Evolutionary conservation across 2,797 vertebrate species (phyloP), one percentile per base, ranked within the genome.

Genomic region (Myripristis murdjan): DNA sequence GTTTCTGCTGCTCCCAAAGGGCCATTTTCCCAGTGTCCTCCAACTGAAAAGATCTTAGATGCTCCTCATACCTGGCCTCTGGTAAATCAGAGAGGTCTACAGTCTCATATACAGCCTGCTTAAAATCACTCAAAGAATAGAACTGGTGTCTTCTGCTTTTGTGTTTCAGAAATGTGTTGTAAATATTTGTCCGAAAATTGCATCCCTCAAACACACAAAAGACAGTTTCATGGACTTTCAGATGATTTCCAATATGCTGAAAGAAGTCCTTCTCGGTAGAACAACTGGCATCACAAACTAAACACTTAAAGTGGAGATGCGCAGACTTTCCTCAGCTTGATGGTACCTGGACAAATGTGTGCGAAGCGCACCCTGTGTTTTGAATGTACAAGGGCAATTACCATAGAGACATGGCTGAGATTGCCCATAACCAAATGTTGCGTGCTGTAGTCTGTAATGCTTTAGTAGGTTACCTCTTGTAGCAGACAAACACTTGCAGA

Each of bases 141-240:
- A 71, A 44, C 61, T 56, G 65, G 43, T 84, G 77, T 73, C 22
- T 84, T 81, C 74, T 83, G 9, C 81, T 75, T 81, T 84, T 84
- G 63, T 87, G 82, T 49, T 75, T 80, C 5, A 74, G 24, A 75
- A 79, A 88, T 66, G 82, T 83, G 59, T 80, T 75, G 33, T 86
- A 82, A 49, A 84, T 75, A 74, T 83, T 86, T 75, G 86, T 87
- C 15, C 3, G 5, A 72, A 85, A 86, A 16, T 11, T 20, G 22
- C 79, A 83, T 20, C 63, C 73, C 51, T 79, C 62, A 84, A 86
- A 84, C 26, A 79, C 76, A 74, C 82, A 87, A 70, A 67, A 52
- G 11, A 80, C 75, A 64, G 67, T 83, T 84, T 87, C 28, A 2
- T 84, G 77, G 22, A 9, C 43, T 22, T 77, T 88, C 46, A 84